A percentile compares a stretch with the other conserved stretches of the same genome.
Conservation (phyloP, 2,888 invertebrate species). For the Tenthredo distinguenda region DNA sequence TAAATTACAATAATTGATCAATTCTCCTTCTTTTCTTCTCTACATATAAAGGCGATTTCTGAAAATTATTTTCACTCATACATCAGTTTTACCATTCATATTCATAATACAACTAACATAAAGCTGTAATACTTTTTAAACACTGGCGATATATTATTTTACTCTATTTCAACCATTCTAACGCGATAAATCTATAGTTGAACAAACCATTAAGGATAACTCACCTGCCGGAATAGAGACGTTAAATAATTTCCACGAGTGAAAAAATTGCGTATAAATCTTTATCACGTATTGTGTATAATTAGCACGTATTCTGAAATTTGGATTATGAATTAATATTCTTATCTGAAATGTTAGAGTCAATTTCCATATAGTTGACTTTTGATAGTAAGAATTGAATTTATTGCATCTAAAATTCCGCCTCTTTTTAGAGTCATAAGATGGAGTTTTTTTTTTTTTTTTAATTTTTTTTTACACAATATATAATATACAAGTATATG, state of each 20-base stretch:
- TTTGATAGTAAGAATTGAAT: background rate
- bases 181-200: background rate
- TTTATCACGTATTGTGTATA: background rate
- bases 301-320: background rate
- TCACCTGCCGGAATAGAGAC: background rate
- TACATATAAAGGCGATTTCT: constrained; percentile 20
- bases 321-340: background rate
- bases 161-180: background rate
- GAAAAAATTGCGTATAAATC: background rate
- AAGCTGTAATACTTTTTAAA: constrained; percentile 19
- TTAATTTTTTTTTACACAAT: background rate
- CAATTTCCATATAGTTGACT: constrained; percentile 31
- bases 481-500: background rate
- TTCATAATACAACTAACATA: constrained; percentile 8
- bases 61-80: background rate
- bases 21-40: background rate
- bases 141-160: background rate
- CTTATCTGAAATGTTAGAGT: constrained; percentile 5
- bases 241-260: background rate
- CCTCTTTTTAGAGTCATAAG: constrained; percentile 4
- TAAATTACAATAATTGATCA: constrained; percentile 37
- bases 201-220: background rate
- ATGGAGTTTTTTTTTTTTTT: background rate
- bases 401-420: background rate
- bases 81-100: background rate